Base-by-base conservation (phyloP, 2,113 vertebrate genomes). In the Tragelaphus scriptus region DNA sequence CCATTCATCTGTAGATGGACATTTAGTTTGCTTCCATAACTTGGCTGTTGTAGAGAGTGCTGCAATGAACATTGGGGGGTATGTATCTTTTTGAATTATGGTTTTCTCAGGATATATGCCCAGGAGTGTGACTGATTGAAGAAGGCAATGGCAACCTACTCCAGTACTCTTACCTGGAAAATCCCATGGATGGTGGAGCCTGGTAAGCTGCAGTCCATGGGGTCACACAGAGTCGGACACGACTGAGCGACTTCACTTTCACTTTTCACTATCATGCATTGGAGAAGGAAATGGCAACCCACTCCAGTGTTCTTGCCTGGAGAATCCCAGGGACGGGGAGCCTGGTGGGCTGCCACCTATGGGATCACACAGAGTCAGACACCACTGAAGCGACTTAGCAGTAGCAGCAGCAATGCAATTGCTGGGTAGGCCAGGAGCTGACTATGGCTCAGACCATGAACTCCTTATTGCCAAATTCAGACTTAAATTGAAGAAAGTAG, bases 311-410 rank as follows among this genome's bases (percentile, higher is more conserved):
- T 65, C 15, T 65, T 65, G 30, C 0, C 63, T 65, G 30, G 63
- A n/a, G 30, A 65, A 17, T n/a, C 63, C 15, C 63, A 65, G 15
- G 30, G 30, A 65, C 0, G 0, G 63, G 30, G 16, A 17, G 63
- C 30, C 15, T 17, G 30, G 30, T 65, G 15, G 63, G 7, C 63
- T 65, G 63, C 63, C 0, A 2, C 17, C 63, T 65, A 2, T 65
- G 30, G 7, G 30, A 7, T 65, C 1, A 3, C 30, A n/a, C 30
- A 65, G 30, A 65, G 63, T 65, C 30, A 2, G 30, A 9, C 63
- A n/a, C 0, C 7, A n/a, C 2, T 0, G 63, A 65, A 65, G 30
- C 1, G 15, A 65, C 30, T 8, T 32, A 65, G 63, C 30, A 40
- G 40, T 40, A 65, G 30, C 28, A 58, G 56, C 65, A 71, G 65